A percentile compares a stretch with the other conserved stretches of the same genome.
phyloP scores from a whole-genome alignment of 2,888 invertebrate species.

The Drosophila gaucha region DNA sequence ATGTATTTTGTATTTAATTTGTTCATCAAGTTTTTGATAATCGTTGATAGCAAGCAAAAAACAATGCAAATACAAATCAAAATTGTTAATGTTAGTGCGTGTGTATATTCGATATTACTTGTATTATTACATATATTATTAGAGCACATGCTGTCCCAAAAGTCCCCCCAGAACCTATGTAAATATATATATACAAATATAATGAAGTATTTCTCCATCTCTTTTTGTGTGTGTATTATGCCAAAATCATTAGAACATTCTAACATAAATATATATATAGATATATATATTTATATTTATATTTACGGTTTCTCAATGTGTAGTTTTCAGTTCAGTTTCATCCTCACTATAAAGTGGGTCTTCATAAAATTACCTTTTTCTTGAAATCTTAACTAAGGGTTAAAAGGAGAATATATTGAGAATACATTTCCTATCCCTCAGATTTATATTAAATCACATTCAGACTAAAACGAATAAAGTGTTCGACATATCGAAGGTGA shows the following conservation, averaged over 20 bases:
- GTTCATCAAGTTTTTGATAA: constrained; percentile 18
- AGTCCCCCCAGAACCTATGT: constrained; percentile 17
- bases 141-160: constrained; percentile 37
- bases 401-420: neutral
- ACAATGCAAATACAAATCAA: constrained; percentile 5
- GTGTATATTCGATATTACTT: constrained; percentile 39
- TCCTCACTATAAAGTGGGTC: neutral
- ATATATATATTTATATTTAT: neutral
- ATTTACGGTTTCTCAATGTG: neutral
- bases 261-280: neutral
- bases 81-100: constrained; percentile 32
- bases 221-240: constrained; percentile 23
- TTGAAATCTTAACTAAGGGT: neutral
- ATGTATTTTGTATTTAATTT: constrained; percentile 43
- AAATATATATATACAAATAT: constrained; percentile 22
- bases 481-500: constrained; percentile 30
- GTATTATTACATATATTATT: constrained; percentile 11
- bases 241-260: constrained; percentile 1
- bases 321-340: neutral
- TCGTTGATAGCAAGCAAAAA: constrained; percentile 22
- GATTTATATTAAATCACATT: neutral
- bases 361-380: neutral
- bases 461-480: neutral
- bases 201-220: constrained; percentile 5
- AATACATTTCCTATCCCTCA: neutral